Conservation (phyloP, 2,113 vertebrate species). For the Phylloscopus trochilus region DNA sequence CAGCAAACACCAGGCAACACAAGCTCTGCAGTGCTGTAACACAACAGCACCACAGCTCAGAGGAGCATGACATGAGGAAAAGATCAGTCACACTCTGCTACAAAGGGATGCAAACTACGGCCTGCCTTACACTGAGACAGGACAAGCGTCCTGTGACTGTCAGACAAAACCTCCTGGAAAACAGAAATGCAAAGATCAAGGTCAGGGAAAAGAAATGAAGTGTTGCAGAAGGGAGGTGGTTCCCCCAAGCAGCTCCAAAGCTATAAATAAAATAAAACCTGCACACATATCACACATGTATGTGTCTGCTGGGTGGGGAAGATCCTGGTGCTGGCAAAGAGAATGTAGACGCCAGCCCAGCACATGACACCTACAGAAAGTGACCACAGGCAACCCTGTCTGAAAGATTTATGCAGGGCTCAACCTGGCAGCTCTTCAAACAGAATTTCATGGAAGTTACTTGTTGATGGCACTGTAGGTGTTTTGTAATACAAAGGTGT, state of each 20-base stretch:
- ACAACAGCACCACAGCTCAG: neutral
- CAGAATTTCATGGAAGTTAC: neutral
- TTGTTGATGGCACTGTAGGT: neutral
- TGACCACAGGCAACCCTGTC: neutral
- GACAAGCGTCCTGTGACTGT: neutral
- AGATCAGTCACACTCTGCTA: neutral
- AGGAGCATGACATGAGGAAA: neutral
- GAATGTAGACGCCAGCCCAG: neutral
- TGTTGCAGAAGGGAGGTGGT: neutral
- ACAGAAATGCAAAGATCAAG: neutral
- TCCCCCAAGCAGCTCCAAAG: neutral
- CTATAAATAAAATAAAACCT: neutral
- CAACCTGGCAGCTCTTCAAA: neutral
- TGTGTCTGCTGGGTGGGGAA: neutral
- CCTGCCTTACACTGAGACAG: neutral
- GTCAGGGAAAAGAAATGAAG: neutral
- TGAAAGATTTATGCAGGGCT: neutral
- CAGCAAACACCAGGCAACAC: neutral
- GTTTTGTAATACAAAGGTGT: neutral
- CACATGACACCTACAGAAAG: neutral
- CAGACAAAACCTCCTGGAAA: neutral
- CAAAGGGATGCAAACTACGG: neutral
- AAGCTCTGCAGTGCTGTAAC: accelerated
- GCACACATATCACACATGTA: accelerated
- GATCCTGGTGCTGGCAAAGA: neutral